Base-by-base conservation (phyloP, 2,113 vertebrate species). In the Prolemur simus region DNA sequence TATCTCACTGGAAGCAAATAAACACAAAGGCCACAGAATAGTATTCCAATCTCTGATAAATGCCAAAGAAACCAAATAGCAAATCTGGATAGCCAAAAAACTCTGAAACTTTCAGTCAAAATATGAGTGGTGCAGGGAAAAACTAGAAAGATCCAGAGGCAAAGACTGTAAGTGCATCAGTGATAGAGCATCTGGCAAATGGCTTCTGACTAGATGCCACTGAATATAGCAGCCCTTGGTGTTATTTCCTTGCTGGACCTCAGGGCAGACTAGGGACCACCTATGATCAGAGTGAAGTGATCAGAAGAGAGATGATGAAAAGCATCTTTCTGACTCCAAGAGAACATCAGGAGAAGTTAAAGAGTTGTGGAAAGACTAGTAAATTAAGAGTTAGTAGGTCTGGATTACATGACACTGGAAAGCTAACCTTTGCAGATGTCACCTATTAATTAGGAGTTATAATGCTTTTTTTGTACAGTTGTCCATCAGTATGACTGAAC, bases 211-310 rank as follows among this genome's bases (percentile, higher is more conserved):
- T 3, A 64, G 25, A 82, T 4, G 6, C 25, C 29, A 21, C 3
- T 20, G 89, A 78, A 73, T 85, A 86, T 0, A 87, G 17, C 3
- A 95, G 15, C 6, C 86, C 29, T 37, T 80, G 18, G 4, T 37
- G n/a, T 74, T 27, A 58, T 89, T 93, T 91, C 32, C 32, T 34
- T 25, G 3, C 12, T 63, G 29, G 8, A 52, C 25, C 8, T 66
- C 1, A 2, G 7, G 10, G 29, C 13, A 64, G 2, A 4, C 6
- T 9, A 18, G 15, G 10, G 56, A 15, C 27, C 15, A 37, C 11
- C 3, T 73, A 25, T 5, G 37, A 8, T 49, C 45, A 73, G 12
- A 88, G 34, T 17, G 54, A 20, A 54, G 18, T 54, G 54, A 18
- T 54, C 20, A 56, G 3, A 56, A 2, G 81, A 54, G 64, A 88